These are phyloP conservation scores for Pollicipes pollicipes DNA, from an alignment of 1,140 invertebrate genomes.

Conservation along the genomic window DNA sequence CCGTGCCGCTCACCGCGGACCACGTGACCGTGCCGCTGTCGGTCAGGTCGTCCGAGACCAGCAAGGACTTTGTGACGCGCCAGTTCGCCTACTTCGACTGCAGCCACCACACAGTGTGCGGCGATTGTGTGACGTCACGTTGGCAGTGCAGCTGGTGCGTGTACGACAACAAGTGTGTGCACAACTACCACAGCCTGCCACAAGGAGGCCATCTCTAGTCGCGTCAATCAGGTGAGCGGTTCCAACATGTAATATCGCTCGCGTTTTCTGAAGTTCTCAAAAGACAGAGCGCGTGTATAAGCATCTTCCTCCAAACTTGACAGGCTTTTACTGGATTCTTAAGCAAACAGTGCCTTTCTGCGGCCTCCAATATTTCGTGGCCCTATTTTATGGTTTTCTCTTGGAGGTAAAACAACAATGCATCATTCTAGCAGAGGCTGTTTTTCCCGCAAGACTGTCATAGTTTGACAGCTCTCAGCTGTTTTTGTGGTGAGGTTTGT, in stretches of 20 bases:
- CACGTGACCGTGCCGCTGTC: slow-evolving; percentile 81
- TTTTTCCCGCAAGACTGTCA: neutral
- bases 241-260: too few relatives aligned
- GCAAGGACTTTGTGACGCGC: slow-evolving; percentile 83
- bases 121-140: slow-evolving; percentile 63
- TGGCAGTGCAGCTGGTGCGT: slow-evolving; percentile 95
- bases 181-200: slow-evolving; percentile 65
- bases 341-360: too few relatives aligned
- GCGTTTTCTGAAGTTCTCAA: too few relatives aligned
- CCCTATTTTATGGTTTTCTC: neutral
- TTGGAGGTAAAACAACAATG: neutral
- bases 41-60: slow-evolving; percentile 77
- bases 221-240: neutral
- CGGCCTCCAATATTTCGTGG: too few relatives aligned
- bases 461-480: neutral
- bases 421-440: neutral
- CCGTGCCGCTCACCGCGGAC: slow-evolving; percentile 47
- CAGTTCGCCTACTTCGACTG: slow-evolving; percentile 92
- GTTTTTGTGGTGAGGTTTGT: neutral
- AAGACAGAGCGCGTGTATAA: too few relatives aligned
- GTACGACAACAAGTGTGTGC: slow-evolving; percentile 82
- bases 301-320: too few relatives aligned
- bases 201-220: slow-evolving; percentile 48
- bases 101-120: slow-evolving; percentile 63
- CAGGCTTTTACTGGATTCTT: too few relatives aligned